Conservation (phyloP, 2,797 vertebrate genomes). For the Acestrorhynchus altus region DNA sequence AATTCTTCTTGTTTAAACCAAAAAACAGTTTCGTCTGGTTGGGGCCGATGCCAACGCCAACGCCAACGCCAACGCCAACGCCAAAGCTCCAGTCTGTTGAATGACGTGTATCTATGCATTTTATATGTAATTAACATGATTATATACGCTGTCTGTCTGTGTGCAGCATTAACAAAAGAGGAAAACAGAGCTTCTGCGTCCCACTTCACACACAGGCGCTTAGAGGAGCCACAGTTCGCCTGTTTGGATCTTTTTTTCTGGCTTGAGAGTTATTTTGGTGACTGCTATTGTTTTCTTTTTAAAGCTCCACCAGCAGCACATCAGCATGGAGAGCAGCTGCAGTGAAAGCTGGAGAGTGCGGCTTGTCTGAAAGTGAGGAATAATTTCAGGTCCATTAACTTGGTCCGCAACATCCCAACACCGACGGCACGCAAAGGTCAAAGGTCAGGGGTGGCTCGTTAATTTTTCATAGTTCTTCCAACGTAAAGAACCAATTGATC, state of each 20-base stretch:
- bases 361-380: not conserved
- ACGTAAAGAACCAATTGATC: not conserved
- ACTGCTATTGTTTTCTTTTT: constrained; percentile 1
- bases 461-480: not conserved
- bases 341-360: not conserved
- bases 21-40: too few relatives aligned
- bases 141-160: too few relatives aligned
- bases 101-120: too few relatives aligned
- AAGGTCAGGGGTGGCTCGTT: not conserved
- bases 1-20: too few relatives aligned
- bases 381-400: not conserved
- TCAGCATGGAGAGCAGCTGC: not conserved
- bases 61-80: too few relatives aligned
- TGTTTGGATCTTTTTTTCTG: not conserved
- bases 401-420: not conserved
- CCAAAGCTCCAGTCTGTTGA: too few relatives aligned
- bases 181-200: not conserved
- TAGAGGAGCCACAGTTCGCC: not conserved
- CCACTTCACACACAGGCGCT: not conserved
- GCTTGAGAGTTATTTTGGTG: not conserved
- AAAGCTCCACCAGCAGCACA: not conserved
- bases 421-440: not conserved
- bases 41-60: too few relatives aligned
- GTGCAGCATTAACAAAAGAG: not conserved
- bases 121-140: too few relatives aligned